These are phyloP conservation scores for Allacma fusca DNA, from an alignment of 2,888 invertebrate species.

Conservation along the genomic window DNA sequence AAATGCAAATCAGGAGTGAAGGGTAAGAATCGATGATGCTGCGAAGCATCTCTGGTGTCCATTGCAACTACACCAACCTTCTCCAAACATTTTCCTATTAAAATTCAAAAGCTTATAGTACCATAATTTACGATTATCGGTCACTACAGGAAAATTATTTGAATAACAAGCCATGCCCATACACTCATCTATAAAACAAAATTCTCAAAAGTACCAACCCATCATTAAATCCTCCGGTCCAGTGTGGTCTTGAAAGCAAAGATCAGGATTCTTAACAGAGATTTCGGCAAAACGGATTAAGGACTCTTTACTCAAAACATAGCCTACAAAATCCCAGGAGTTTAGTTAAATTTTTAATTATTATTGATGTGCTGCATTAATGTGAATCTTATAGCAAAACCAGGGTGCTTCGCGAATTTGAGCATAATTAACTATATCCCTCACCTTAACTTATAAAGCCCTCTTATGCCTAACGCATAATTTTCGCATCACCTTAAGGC, in stretches of 20 bases:
- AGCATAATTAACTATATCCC: no score
- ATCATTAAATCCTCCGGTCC: constrained; percentile 94
- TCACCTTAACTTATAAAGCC: no score
- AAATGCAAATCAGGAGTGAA: constrained; percentile 73
- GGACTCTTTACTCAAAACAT: constrained; percentile 89
- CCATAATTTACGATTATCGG: no score
- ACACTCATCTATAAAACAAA: no score
- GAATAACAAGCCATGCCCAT: constrained; percentile 77
- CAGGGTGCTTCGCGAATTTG: no score
- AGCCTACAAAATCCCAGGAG: constrained; percentile 70
- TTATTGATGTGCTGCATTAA: no score
- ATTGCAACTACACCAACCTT: constrained; percentile 88
- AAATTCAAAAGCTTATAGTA: background rate
- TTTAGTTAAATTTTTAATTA: background rate
- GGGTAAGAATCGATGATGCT: constrained; percentile 90
- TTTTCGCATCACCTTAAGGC: no score
- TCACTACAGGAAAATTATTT: no score
- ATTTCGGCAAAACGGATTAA: constrained; percentile 78
- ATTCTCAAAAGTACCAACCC: constrained; percentile 72
- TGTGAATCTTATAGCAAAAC: no score
- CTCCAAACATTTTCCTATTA: constrained; percentile 78
- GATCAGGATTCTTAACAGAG: constrained; percentile 74
- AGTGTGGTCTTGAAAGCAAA: constrained; percentile 74
- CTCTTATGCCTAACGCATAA: no score
- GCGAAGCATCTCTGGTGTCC: constrained; percentile 83